A percentile compares a stretch with the other conserved stretches of the same genome.
These are phyloP conservation scores for Carassius gibelio DNA, from an alignment of 2,113 vertebrate genomes.

Conservation along the genomic window DNA sequence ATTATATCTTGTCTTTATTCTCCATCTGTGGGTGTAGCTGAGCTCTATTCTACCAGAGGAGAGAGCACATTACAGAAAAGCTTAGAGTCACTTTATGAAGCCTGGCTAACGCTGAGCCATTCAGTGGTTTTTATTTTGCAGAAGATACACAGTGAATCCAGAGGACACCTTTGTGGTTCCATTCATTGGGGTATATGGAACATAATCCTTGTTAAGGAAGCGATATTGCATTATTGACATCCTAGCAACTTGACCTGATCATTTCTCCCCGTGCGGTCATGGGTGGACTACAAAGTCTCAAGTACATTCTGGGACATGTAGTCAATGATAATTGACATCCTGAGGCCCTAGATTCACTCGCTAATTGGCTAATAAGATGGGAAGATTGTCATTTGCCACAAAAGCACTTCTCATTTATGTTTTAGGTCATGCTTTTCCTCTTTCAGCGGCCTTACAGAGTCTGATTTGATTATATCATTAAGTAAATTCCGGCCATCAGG, in stretches of 20 bases:
- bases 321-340: conserved; percentile 46
- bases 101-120: not conserved
- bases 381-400: conserved; percentile 18
- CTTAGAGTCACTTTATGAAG: not conserved
- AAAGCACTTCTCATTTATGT: conserved; percentile 24
- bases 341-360: not conserved
- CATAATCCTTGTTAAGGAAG: not conserved
- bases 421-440: conserved; percentile 21
- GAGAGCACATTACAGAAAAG: conserved; percentile 1
- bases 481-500: conserved; percentile 36
- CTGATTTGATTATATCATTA: conserved; percentile 28
- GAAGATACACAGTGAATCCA: conserved; percentile 3
- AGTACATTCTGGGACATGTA: conserved; percentile 13
- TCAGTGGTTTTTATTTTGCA: conserved; percentile 1
- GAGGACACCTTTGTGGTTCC: not conserved
- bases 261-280: not conserved
- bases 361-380: conserved; percentile 44
- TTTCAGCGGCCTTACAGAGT: not conserved
- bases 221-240: not conserved
- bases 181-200: not conserved
- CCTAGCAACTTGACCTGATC: not conserved
- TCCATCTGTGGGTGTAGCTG: conserved; percentile 20
- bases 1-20: conserved; percentile 27
- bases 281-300: not conserved
- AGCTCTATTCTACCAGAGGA: conserved; percentile 18